phyloP scores from a whole-genome alignment of 2,888 invertebrate species.

The Hipparchia sbordonii region DNA sequence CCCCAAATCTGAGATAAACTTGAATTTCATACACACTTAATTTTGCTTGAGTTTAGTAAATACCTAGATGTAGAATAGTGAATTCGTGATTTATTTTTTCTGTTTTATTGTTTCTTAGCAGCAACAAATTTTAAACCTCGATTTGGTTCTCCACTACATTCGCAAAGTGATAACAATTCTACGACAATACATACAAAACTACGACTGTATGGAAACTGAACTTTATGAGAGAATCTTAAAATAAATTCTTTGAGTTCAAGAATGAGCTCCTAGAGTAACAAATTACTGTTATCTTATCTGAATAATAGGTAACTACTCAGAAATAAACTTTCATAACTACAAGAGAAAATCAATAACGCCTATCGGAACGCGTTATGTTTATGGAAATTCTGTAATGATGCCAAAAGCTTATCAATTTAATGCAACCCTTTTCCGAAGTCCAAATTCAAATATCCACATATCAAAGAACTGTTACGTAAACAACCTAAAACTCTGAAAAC shows the following conservation, averaged over 20 bases:
- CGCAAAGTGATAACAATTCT: too few relatives aligned
- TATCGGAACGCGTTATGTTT: constrained; percentile 15
- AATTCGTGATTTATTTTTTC: too few relatives aligned
- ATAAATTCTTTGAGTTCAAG: neutral
- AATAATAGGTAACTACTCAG: neutral
- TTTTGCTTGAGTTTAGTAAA: too few relatives aligned
- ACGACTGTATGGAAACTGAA: too few relatives aligned
- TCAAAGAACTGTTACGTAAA: constrained; percentile 1
- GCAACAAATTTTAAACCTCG: too few relatives aligned
- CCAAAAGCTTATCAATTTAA: constrained; percentile 32
- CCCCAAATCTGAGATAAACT: too few relatives aligned
- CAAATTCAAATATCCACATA: neutral
- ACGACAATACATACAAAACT: too few relatives aligned
- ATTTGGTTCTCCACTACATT: too few relatives aligned
- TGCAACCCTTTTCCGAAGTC: constrained; percentile 20
- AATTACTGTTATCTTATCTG: neutral
- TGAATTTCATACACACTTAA: too few relatives aligned
- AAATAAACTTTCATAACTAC: constrained; percentile 6
- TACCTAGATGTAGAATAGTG: too few relatives aligned
- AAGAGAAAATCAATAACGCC: constrained; percentile 21
- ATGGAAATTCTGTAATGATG: constrained; percentile 18
- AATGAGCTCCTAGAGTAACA: neutral
- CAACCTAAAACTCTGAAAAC: neutral
- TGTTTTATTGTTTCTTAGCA: too few relatives aligned
- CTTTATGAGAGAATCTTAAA: too few relatives aligned